Base-by-base conservation (phyloP, 2,797 vertebrate species). In the Tympanoctomys barrerae region DNA sequence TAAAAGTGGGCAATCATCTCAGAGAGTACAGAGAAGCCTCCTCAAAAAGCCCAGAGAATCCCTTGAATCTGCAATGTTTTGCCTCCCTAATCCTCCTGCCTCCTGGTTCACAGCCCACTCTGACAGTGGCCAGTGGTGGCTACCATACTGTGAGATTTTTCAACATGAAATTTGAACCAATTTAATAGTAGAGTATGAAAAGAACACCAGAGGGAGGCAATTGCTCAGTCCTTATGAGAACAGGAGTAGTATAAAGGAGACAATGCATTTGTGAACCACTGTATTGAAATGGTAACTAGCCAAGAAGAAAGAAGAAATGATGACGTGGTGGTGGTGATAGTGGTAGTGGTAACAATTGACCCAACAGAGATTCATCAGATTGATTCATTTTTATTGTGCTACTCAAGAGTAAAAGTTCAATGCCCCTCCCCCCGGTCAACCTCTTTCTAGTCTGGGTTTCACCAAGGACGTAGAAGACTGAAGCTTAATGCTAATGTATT, bases 371-470 rank as follows among this genome's bases (percentile, higher is more conserved):
- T 22, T 87, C 36, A 70, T 87, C 36, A 70, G 42, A 78, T 39
- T 62, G n/a, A 52, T 61, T 61, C 28, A 62, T 59, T 97, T 95
- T 42, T 95, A 14, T 42, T 42, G 6, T 22, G 24, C 42, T 91
- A 66, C 46, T 89, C 54, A 39, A 77, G 71, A 71, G 33, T n/a
- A 86, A 66, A 77, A 62, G 28, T 12, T 3, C 18, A 85, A 31
- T 52, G 18, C 10, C 5, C 14, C 22, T n/a, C 52, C 28, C 66
- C 8, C 49, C 81, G 33, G 36, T 19, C 70, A 84, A 28, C 71
- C 39, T 70, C 62, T 42, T 11, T 91, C 77, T 85, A 2, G 85
- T 28, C 57, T 3, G 49, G 46, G 22, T 91, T 68, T 54, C 42
- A 21, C 19, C n/a, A 59, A 87, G n/a, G 31, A 1, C 9, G 1